Base-by-base conservation (phyloP, 2,888 invertebrate species). In the Orchesellides sinensis region DNA sequence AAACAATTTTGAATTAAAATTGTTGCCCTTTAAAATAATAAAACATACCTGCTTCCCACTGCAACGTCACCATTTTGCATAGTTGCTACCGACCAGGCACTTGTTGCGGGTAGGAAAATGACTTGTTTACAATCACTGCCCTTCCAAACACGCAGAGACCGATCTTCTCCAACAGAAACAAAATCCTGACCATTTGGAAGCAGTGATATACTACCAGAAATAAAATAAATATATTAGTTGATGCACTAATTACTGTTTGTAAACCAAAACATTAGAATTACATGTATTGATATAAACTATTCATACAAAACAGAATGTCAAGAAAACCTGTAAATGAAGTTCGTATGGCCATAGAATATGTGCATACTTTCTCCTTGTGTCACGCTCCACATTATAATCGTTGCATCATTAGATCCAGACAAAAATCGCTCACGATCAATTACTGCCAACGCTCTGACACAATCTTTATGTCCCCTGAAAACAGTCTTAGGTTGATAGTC, bases 321-420 rank as follows among this genome's bases (percentile, higher is more conserved):
- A n/a, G n/a, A n/a, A 70, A 56, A 93, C 93, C 93, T 92, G 90
- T 98, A 98, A 87, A 98, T 95, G 90, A 95, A 98, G 91, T 96
- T 96, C 49, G 94, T 92, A 90, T 98, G 98, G 0, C 96, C 96
- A 90, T 93, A 94, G 88, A 93, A 93, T 77, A 94, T 94, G 72
- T 93, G 92, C 5, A 96, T 90, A 89, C 95, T 95, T 88, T 94
- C 93, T 25, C 97, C 97, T 65, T 92, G 92, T 78, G 93, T 92
- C 2, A 94, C 93, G 72, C 91, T 91, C 99, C 99, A 99, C 70
- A 94, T 92, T 86, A 94, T 93, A 56, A 99, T 92, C 0, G 94
- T 93, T 0, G 96, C 95, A 91, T 99, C 99, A 90, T 99, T 99
- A 27, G 96, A 94, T 89, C 96, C 96, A 61, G 98, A 97, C 0